Evolutionary conservation across 2,113 vertebrate genomes (phyloP), one percentile per base, ranked within the genome.

Genomic region (Coptodon bakossiorum): DNA sequence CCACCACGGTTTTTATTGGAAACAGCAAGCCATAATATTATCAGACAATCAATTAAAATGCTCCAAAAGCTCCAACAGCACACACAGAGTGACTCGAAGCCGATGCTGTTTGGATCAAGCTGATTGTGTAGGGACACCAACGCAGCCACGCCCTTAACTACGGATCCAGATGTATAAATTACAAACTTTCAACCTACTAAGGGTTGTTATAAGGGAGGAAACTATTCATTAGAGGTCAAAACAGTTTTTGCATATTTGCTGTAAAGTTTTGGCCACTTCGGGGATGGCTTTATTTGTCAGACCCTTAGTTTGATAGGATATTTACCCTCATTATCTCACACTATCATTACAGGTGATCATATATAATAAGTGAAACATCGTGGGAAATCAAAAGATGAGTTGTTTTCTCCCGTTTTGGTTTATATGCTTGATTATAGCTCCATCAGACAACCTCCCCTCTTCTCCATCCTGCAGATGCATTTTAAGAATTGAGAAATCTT

Each of bases 1-100:
- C 43, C 0, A 1, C 40, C 43, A 19, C 2, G 0, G 9, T 31
- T 76, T 29, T 76, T 3, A 29, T 29, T 71, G 43, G 43, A 76
- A 48, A 29, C 43, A 76, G 71, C 16, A 50, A 76, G 71, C 43
- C 43, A 31, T 29, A 50, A 76, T 11, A 48, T 29, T 7, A 50
- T 50, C 71, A 76, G 43, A 8, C 45, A 48, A 48, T 48, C 24
- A 27, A 19, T 2, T 17, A 29, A 76, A 48, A 48, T 76, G 24
- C 40, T 0, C 24, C 40, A 48, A 50, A 76, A 31, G 3, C 43
- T 31, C 43, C 43, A 50, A 50, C 16, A 76, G 24, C 43, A 76
- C 43, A 76, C 16, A 50, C 24, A 7, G 71, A 19, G 43, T 50
- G 71, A 12, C 71, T 76, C 4, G 6, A 76, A 53, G 24, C 71